Conservation (phyloP, 1,140 invertebrate genomes). For the Meteorus sp. region DNA sequence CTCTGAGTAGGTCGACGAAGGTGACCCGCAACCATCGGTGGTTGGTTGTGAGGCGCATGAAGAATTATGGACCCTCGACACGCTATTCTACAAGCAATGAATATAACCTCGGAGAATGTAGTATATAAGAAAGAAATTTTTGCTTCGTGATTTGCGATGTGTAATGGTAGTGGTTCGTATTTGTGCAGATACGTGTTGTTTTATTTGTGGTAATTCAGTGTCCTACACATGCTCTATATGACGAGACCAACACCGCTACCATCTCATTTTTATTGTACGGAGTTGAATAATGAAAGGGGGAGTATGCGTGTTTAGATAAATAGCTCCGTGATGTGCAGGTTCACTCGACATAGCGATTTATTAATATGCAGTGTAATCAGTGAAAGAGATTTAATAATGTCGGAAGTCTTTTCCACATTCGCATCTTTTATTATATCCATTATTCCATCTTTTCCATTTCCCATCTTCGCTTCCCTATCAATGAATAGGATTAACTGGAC, state of each 20-base stretch:
- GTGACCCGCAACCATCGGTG: conserved; percentile 26
- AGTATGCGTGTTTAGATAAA: conserved; percentile 13
- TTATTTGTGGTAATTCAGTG: too few relatives aligned
- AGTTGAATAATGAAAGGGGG: background rate
- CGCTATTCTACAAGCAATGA: conserved; percentile 23
- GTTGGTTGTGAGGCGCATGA: conserved; percentile 5
- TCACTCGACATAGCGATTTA: background rate
- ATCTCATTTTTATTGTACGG: background rate
- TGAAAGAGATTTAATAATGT: background rate
- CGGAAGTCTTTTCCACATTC: background rate
- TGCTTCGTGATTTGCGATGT: background rate
- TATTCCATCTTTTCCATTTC: background rate
- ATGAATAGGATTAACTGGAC: background rate
- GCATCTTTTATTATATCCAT: background rate
- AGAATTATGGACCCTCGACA: conserved; percentile 30
- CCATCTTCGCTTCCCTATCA: background rate
- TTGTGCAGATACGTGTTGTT: background rate
- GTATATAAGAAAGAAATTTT: conserved; percentile 1
- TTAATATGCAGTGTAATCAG: background rate
- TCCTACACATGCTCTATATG: too few relatives aligned
- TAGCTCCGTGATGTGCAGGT: conserved; percentile 14
- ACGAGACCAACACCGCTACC: conserved; percentile 10
- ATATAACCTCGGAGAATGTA: too few relatives aligned
- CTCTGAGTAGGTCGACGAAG: conserved; percentile 31
- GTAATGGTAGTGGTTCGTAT: background rate